These are phyloP conservation scores for Hypomecis atomaria DNA, from an alignment of 2,888 invertebrate genomes.

Conservation along the genomic window DNA sequence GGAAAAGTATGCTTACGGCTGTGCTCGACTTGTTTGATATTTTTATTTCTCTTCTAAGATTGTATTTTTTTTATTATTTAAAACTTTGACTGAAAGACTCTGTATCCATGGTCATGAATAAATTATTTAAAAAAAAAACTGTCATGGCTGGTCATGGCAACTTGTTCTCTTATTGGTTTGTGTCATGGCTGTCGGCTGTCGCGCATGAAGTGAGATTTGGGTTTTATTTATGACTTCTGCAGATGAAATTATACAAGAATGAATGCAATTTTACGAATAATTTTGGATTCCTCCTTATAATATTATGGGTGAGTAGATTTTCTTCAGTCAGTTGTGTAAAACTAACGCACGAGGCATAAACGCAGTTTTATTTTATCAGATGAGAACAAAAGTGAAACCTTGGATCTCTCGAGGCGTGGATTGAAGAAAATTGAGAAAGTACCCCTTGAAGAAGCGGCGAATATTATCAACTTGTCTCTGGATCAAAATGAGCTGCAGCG, in stretches of 20 bases:
- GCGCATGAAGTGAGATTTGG: background rate
- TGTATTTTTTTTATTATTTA: no score
- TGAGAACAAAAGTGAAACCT: constrained; percentile 75
- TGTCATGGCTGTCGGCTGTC: background rate
- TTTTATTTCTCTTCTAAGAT: no score
- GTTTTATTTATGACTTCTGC: background rate
- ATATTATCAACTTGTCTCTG: constrained; percentile 88
- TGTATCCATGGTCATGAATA: no score
- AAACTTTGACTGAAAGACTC: no score
- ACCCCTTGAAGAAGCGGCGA: constrained; percentile 87
- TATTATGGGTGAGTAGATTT: constrained; percentile 37
- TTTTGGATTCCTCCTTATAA: background rate
- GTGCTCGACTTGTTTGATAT: no score
- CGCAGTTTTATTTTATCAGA: constrained; percentile 43
- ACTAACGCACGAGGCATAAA: constrained; percentile 8
- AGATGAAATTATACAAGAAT: constrained; percentile 10
- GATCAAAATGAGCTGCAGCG: constrained; percentile 95
- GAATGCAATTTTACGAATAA: constrained; percentile 8
- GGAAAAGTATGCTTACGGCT: no score
- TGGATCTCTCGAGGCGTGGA: constrained; percentile 92
- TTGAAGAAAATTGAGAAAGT: constrained; percentile 92
- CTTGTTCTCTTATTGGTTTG: no score
- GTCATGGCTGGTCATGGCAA: no score
- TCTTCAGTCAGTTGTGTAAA: background rate
- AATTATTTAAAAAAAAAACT: no score